phyloP scores from a whole-genome alignment of 2,113 vertebrate genomes.

The Gymnorhina tibicen region DNA sequence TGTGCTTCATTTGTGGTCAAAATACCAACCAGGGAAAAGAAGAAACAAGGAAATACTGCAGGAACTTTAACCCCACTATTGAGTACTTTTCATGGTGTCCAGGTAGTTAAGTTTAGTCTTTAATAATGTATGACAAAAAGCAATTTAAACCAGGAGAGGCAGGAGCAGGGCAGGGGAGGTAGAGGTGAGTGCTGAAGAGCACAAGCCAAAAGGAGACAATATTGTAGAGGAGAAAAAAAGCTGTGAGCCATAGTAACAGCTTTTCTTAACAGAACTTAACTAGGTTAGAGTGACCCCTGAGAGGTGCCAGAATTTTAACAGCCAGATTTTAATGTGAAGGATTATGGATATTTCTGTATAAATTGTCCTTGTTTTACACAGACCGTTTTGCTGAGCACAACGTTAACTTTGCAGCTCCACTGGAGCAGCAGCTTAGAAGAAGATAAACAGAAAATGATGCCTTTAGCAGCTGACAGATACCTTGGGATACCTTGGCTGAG shows the following conservation, averaged over 20 bases:
- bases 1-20: neutral
- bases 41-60: neutral
- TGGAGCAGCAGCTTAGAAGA: conserved; percentile 23
- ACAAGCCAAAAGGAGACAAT: neutral
- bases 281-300: conserved; percentile 25
- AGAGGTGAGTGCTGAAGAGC: neutral
- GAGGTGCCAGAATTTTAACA: conserved; percentile 22
- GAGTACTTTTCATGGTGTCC: neutral
- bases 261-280: conserved; percentile 36
- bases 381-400: conserved; percentile 11
- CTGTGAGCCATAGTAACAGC: neutral
- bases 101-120: conserved; percentile 7
- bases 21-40: neutral
- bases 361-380: conserved; percentile 58
- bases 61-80: neutral
- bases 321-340: conserved; percentile 21
- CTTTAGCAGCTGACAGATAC: neutral
- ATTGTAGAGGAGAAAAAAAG: neutral
- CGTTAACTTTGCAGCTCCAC: conserved; percentile 32
- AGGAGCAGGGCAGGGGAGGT: neutral
- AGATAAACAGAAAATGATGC: conserved; percentile 51
- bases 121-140: conserved; percentile 40
- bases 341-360: conserved; percentile 41
- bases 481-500: neutral
- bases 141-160: conserved; percentile 28